Percentiles rank a stretch among this genome's conserved stretches.
Conservation (phyloP, 1,140 invertebrate species). For the Drosophila ercepeae region DNA sequence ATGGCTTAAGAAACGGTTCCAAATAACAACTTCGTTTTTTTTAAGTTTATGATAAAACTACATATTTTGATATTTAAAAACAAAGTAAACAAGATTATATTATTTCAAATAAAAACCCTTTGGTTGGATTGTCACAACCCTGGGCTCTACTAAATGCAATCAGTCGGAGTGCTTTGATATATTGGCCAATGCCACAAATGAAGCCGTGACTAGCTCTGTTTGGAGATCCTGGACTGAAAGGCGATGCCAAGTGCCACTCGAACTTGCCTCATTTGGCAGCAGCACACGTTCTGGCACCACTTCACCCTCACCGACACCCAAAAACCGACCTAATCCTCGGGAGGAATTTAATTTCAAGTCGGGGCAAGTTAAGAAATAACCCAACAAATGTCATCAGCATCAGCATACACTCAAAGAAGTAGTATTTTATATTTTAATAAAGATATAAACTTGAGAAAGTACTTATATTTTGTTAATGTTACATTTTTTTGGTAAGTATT, state of each 20-base stretch:
- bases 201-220: conserved; percentile 43
- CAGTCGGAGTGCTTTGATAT: conserved; percentile 73
- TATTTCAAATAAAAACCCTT: neutral
- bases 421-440: neutral
- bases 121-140: neutral
- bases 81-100: no score
- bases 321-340: conserved; percentile 11
- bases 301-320: neutral
- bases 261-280: conserved; percentile 68
- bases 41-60: no score
- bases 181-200: conserved; percentile 51
- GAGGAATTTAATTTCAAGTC: conserved; percentile 63
- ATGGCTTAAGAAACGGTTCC: neutral
- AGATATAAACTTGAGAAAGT: neutral
- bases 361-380: conserved; percentile 73
- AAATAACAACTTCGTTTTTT: no score
- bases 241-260: conserved; percentile 46
- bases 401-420: conserved; percentile 19
- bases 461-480: no score
- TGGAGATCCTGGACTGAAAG: conserved; percentile 7
- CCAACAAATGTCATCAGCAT: conserved; percentile 59
- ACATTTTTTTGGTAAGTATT: no score
- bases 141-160: conserved; percentile 65
- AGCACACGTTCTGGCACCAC: conserved; percentile 42
- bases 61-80: no score